Percentiles rank a stretch among this genome's conserved stretches.
Evolutionary conservation across 2,888 invertebrate species (phyloP).

Genomic region (Chymomyza amoena): DNA sequence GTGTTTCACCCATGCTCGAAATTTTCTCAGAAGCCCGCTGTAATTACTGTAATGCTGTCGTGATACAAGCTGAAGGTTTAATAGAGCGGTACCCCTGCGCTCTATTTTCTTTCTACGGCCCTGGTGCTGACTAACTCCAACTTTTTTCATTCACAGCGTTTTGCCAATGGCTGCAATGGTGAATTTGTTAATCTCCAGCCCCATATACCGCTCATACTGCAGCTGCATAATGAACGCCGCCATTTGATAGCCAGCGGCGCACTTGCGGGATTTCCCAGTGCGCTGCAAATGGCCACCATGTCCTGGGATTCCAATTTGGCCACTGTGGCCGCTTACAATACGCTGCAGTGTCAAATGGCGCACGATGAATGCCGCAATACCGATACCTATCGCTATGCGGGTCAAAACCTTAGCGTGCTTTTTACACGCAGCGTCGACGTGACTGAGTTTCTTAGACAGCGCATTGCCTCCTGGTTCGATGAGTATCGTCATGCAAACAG

Average conservation of each 20-base stretch:
- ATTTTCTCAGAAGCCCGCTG: no score
- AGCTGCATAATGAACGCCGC: slow-evolving; percentile 58
- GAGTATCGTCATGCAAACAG: slow-evolving; percentile 49
- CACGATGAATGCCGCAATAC: slow-evolving; percentile 66
- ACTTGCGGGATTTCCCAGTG: slow-evolving; percentile 47
- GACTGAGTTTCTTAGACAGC: slow-evolving; percentile 39
- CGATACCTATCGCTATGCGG: slow-evolving; percentile 51
- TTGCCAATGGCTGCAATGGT: slow-evolving; percentile 48
- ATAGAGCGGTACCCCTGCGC: no score
- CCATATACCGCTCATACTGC: slow-evolving; percentile 44
- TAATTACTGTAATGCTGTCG: no score
- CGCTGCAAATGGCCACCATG: slow-evolving; percentile 61
- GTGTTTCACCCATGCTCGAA: no score
- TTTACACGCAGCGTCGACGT: slow-evolving; percentile 32
- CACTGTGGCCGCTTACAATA: slow-evolving; percentile 55
- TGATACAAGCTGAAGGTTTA: no score
- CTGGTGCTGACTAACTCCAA: no score
- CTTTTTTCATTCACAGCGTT: slow-evolving; percentile 31
- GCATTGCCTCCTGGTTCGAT: slow-evolving; percentile 54
- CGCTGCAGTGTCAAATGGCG: slow-evolving; percentile 56
- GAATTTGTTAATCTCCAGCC: slow-evolving; percentile 44
- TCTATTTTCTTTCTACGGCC: no score
- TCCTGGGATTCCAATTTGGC: slow-evolving; percentile 59
- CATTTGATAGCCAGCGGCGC: slow-evolving; percentile 61
- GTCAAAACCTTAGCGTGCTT: slow-evolving; percentile 60